Base-by-base conservation (phyloP, 2,888 invertebrate genomes). In the Thumatha senex region DNA sequence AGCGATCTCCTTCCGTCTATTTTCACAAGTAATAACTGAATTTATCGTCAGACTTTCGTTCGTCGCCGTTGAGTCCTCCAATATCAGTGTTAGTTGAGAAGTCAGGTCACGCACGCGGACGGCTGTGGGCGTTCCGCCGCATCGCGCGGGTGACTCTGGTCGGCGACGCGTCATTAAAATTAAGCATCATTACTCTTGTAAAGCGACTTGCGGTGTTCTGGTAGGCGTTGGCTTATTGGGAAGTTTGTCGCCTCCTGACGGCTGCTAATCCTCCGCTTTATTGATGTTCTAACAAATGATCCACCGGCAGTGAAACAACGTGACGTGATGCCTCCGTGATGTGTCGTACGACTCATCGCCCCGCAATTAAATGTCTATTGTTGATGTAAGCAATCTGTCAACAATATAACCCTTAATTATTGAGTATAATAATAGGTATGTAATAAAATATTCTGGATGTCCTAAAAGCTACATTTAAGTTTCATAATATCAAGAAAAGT, bases 11-110 rank as follows among this genome's bases (percentile, higher is more conserved):
- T 89, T 89, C 83, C 89, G 84, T 89, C 88, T 90, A 90, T 91
- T 91, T 91, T 90, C 89, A 89, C 89, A 89, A 90, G 90, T 89
- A 91, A 91, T 91, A 91, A 90, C 91, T 89, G 85, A 90, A 91
- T 91, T 91, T 91, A 90, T 91, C 89, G 90, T 81, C 80, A 84
- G 89, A 89, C 86, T 90, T 90, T 89, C 79, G 83, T 80, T 76
- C 78, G 81, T 76, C 77, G 78, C 70, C 71, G 82, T 73, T 62
- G 72, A 80, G 82, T 82, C 82, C 86, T 86, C 86, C 87, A 89
- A 89, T 89, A 90, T 88, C 74, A 75, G 70, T 61, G 76, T 73
- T 79, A 72, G 72, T 84, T 84, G 78, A 54, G 62, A 51, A 90
- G 81, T 86, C 89, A 41, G 76, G 82, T 89, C 90, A 91, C 90